A percentile compares a stretch with the other conserved stretches of the same genome.
phyloP scores from a whole-genome alignment of 1,140 invertebrate genomes.

The Elymnias hypermnestra region DNA sequence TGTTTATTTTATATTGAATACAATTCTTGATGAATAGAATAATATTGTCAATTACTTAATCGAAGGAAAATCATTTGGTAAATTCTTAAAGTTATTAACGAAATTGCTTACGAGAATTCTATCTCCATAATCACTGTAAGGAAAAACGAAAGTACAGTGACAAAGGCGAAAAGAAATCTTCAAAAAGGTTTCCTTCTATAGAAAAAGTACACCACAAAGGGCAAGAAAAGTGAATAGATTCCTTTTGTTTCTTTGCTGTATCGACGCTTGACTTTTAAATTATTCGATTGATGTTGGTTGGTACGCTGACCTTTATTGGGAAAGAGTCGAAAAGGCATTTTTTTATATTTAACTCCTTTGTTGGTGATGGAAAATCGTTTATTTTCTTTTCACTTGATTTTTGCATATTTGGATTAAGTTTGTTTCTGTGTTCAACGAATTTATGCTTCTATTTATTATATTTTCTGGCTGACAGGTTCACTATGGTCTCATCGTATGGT shows the following conservation, averaged over 20 bases:
- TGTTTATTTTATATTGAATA: background rate
- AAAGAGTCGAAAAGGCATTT: background rate
- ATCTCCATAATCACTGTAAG: constrained; percentile 34
- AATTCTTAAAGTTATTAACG: constrained; percentile 13
- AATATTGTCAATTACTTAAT: background rate
- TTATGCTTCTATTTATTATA: too few relatives aligned
- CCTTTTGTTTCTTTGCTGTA: constrained; percentile 46
- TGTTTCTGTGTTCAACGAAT: too few relatives aligned
- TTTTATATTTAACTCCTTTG: background rate
- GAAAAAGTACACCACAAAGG: constrained; percentile 40
- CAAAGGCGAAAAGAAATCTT: constrained; percentile 48
- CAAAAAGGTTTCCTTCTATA: constrained; percentile 47
- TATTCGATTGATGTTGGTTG: constrained; percentile 45
- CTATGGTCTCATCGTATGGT: too few relatives aligned
- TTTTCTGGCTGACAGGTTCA: too few relatives aligned
- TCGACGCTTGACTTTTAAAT: constrained; percentile 39
- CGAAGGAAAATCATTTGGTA: background rate
- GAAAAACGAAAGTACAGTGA: constrained; percentile 24
- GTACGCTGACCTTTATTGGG: constrained; percentile 10
- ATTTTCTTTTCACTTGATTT: too few relatives aligned
- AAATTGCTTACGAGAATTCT: constrained; percentile 24
- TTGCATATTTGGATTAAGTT: too few relatives aligned
- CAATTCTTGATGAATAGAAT: background rate
- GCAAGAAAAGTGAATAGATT: constrained; percentile 34
- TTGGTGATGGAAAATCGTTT: background rate